phyloP scores from a whole-genome alignment of 2,113 vertebrate species.

The Clarias magur region DNA sequence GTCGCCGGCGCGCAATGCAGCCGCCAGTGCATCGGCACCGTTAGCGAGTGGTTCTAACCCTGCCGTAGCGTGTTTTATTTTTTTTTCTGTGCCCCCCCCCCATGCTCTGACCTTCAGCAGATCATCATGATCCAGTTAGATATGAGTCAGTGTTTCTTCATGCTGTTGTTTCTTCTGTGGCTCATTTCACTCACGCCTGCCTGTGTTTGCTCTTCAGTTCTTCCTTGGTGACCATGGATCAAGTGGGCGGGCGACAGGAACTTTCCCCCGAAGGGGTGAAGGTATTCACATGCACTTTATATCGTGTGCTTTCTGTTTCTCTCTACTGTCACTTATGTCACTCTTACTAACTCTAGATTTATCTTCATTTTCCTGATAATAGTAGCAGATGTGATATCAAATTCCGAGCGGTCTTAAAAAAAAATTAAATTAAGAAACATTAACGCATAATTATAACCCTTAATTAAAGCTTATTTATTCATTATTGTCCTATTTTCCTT shows the following conservation, averaged over 20 bases:
- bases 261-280: constrained; percentile 77
- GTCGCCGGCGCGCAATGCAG: neutral
- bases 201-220: constrained; percentile 23
- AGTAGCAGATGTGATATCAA: neutral
- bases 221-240: constrained; percentile 79
- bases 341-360: neutral
- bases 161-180: neutral
- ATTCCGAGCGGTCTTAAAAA: neutral
- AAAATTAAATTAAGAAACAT: neutral
- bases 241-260: constrained; percentile 69
- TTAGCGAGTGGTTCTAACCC: neutral
- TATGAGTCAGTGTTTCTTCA: neutral
- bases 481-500: no score
- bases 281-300: constrained; percentile 66
- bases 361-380: neutral
- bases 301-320: neutral
- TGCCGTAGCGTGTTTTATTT: neutral
- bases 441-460: no score
- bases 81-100: neutral
- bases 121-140: neutral
- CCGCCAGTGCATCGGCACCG: neutral
- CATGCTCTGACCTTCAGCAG: neutral
- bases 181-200: constrained; percentile 1
- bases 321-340: neutral
- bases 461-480: neutral